Evolutionary conservation across 2,888 invertebrate genomes (phyloP).

Genomic region (Iselma pallidipennis): DNA sequence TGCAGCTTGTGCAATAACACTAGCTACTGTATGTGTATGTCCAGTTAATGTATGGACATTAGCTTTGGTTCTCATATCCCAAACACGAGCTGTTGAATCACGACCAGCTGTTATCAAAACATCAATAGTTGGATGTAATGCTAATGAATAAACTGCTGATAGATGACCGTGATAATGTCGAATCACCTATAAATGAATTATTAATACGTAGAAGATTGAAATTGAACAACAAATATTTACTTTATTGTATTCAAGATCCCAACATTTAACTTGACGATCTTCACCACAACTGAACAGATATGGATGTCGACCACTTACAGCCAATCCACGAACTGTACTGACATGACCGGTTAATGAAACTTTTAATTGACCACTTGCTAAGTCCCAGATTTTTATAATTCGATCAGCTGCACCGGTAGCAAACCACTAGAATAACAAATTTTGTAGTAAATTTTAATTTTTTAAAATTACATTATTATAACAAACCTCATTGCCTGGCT

Average conservation of each 20-base stretch:
- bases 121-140: slow-evolving; percentile 94
- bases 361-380: slow-evolving; percentile 93
- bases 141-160: slow-evolving; percentile 92
- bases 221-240: slow-evolving; percentile 56
- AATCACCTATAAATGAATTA: slow-evolving; percentile 68
- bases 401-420: slow-evolving; percentile 95
- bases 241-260: slow-evolving; percentile 99
- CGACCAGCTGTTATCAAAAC: slow-evolving; percentile 92
- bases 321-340: slow-evolving; percentile 94
- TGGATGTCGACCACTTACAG: slow-evolving; percentile 92
- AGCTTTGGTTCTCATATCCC: slow-evolving; percentile 99
- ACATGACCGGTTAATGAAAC: slow-evolving; percentile 98
- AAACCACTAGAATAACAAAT: slow-evolving; percentile 65
- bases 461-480: slow-evolving; percentile 15
- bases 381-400: slow-evolving; percentile 99
- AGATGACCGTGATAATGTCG: slow-evolving; percentile 99
- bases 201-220: not conserved
- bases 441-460: slow-evolving; percentile 5
- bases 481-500: slow-evolving; percentile 91
- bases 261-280: slow-evolving; percentile 99
- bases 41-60: slow-evolving; percentile 96
- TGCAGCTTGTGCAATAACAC: slow-evolving; percentile 87
- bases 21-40: slow-evolving; percentile 96
- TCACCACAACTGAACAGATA: slow-evolving; percentile 99
- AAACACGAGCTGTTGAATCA: slow-evolving; percentile 94